Base-by-base conservation (phyloP, 1,140 invertebrate species). In the Trichomalopsis sarcophagae region DNA sequence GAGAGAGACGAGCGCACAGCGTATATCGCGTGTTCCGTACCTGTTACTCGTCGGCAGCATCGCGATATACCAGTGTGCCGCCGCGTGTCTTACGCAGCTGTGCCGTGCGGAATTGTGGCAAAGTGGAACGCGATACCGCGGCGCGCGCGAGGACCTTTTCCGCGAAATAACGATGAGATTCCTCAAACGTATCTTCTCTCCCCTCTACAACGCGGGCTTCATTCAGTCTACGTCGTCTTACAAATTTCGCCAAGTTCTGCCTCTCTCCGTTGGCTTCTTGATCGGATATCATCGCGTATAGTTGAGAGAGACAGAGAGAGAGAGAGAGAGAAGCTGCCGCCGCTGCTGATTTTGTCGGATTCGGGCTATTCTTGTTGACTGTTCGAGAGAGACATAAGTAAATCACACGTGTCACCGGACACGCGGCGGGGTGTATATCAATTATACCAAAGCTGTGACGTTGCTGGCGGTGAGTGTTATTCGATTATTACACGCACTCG, bases 11-110 rank as follows among this genome's bases (percentile, higher is more conserved):
- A 69, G 76, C n/a, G 71, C 71, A 13, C 10, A 47, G 44, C 44
- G 33, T 1, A 27, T 87, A 89, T 88, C 87, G 87, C 87, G 86
- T 87, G 87, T 88, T 87, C 84, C 55, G 55, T 88, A 87, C 87
- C 86, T 88, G 85, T 87, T 84, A 82, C 87, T 78, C 86, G 86
- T 23, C 69, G 50, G 14, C 21, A 55, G 40, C 30, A 82, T 79
- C 47, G 36, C 33, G 86, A 79, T 87, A 85, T 86, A 76, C 79
- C 73, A 21, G 33, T 30, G 30, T 30, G 33, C 33, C 33, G 33
- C 33, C 33, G 11, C 50, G 30, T 27, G 78, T 33, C 40, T 14
- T 44, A 21, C n/a, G n/a, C 23, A 50, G 2, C 7, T 36, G 55
- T 17, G 9, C 78, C 79, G 84, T 85, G 84, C 81, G 84, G 84